Evolutionary conservation across 2,888 invertebrate species (phyloP).

Genomic region (Chrysopilus asiliformis): DNA sequence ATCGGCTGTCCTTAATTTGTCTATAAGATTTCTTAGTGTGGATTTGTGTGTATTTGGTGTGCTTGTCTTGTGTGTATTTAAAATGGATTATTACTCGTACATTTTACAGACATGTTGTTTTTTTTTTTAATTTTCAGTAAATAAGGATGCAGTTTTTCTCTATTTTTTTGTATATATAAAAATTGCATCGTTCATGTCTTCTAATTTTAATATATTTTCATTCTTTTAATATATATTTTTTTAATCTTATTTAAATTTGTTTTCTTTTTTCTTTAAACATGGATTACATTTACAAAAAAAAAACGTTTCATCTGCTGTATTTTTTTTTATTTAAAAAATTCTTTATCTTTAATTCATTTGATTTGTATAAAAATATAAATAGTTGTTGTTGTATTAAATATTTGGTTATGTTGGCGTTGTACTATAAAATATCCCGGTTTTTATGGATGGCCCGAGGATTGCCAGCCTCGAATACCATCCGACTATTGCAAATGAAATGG

Average conservation of each 20-base stretch:
- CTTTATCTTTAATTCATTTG: slow-evolving; percentile 6
- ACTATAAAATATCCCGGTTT: slow-evolving; percentile 39
- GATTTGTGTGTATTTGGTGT: slow-evolving; percentile 3
- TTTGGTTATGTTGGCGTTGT: slow-evolving; percentile 33
- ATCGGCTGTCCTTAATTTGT: slow-evolving; percentile 9
- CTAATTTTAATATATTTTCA: no score
- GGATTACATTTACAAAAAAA: slow-evolving; percentile 6
- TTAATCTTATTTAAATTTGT: slow-evolving; percentile 3
- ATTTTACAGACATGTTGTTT: not conserved
- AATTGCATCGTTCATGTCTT: slow-evolving; percentile 12
- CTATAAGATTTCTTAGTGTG: slow-evolving; percentile 4
- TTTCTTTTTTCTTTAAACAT: slow-evolving; percentile 8
- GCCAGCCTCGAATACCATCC: slow-evolving; percentile 16
- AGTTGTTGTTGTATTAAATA: slow-evolving; percentile 20
- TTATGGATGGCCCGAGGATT: slow-evolving; percentile 12
- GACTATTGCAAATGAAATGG: slow-evolving; percentile 37
- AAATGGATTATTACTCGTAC: slow-evolving; percentile 1
- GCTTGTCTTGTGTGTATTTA: not conserved
- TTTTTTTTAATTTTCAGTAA: slow-evolving; percentile 5
- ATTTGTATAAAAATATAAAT: slow-evolving; percentile 36
- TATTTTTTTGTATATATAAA: slow-evolving; percentile 9
- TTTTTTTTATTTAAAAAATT: slow-evolving; percentile 6
- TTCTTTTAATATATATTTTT: slow-evolving; percentile 15
- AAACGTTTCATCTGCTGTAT: slow-evolving; percentile 12
- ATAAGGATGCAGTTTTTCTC: slow-evolving; percentile 9